Percentiles rank a stretch among this genome's conserved stretches.
phyloP scores from a whole-genome alignment of 2,797 vertebrate genomes.

The Paramormyrops hopkinsi region DNA sequence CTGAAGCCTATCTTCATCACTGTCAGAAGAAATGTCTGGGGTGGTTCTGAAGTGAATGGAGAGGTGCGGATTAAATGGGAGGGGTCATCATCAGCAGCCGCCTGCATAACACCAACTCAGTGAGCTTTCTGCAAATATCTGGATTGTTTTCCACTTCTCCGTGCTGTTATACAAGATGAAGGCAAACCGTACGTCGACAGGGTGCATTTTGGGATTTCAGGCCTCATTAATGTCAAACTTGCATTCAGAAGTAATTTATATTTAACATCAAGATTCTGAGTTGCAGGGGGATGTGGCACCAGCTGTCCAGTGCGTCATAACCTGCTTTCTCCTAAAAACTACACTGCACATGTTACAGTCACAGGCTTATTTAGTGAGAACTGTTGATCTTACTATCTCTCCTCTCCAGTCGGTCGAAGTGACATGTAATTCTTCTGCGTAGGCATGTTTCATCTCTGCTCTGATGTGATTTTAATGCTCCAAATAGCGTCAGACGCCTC shows the following conservation, averaged over 20 bases:
- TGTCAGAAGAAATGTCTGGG: neutral
- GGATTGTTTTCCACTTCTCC: neutral
- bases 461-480: slow-evolving; percentile 34
- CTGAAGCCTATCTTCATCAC: neutral
- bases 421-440: neutral
- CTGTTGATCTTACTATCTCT: neutral
- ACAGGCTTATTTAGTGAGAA: neutral
- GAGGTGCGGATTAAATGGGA: neutral
- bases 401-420: neutral
- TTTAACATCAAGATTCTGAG: neutral
- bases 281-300: neutral
- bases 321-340: neutral
- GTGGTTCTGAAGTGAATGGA: neutral
- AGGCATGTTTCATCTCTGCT: slow-evolving; percentile 10
- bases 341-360: neutral
- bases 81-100: neutral
- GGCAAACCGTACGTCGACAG: neutral
- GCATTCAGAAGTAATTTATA: neutral
- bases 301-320: neutral
- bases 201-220: neutral
- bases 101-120: neutral
- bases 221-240: neutral
- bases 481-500: slow-evolving; percentile 28
- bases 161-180: neutral
- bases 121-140: neutral